These are phyloP conservation scores for Triops longicaudatus DNA, from an alignment of 1,140 invertebrate genomes.

Conservation along the genomic window DNA sequence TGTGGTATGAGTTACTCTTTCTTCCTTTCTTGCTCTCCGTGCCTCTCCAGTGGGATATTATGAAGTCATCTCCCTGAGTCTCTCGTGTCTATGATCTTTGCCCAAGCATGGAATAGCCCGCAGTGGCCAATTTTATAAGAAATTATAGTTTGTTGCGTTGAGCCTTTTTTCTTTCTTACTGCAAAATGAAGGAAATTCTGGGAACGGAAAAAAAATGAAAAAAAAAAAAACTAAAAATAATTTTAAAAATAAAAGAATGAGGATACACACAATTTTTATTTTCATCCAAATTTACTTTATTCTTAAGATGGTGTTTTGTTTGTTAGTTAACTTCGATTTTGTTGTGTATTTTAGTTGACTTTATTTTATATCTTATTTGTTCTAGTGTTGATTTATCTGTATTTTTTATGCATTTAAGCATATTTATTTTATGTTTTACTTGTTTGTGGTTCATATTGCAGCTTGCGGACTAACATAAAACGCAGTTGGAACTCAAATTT, in stretches of 20 bases:
- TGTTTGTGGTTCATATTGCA: too few relatives aligned
- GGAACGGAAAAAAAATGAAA: neutral
- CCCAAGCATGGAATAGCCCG: neutral
- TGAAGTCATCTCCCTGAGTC: neutral
- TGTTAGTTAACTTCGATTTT: too few relatives aligned
- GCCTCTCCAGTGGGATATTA: neutral
- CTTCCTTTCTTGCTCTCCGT: neutral
- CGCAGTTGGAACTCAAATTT: too few relatives aligned
- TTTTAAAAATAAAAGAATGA: too few relatives aligned
- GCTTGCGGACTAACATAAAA: too few relatives aligned
- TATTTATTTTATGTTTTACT: too few relatives aligned
- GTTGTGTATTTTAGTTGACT: too few relatives aligned
- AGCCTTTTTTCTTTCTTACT: neutral
- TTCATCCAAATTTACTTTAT: neutral
- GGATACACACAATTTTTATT: too few relatives aligned
- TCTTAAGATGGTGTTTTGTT: too few relatives aligned
- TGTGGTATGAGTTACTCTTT: neutral
- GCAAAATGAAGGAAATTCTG: neutral
- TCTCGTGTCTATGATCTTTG: neutral
- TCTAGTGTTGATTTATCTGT: too few relatives aligned
- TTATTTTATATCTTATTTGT: too few relatives aligned
- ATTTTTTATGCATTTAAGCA: too few relatives aligned
- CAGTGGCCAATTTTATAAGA: neutral
- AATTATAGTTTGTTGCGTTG: neutral
- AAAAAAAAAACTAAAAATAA: neutral